A percentile compares a stretch with the other conserved stretches of the same genome.
phyloP scores from a whole-genome alignment of 2,113 vertebrate genomes.

The Himantopus leucocephalus region DNA sequence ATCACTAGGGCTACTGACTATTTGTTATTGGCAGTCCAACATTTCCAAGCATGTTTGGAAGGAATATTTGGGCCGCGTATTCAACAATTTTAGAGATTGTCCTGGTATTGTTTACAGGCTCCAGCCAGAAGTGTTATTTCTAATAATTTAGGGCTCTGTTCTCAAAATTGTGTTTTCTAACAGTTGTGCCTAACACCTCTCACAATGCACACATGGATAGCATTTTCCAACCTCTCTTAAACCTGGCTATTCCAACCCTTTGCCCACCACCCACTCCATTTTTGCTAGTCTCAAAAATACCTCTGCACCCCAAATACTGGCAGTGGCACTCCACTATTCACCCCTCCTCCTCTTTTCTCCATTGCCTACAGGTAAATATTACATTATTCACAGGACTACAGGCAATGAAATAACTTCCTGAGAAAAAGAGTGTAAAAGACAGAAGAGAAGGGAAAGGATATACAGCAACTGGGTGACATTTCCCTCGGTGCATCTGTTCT shows the following conservation, averaged over 20 bases:
- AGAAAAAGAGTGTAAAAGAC: neutral
- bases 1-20: neutral
- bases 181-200: neutral
- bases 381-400: neutral
- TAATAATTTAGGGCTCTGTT: neutral
- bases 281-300: neutral
- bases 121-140: neutral
- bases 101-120: neutral
- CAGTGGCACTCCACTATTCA: fast-evolving
- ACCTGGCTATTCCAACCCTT: neutral
- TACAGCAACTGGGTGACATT: neutral
- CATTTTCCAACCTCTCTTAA: neutral
- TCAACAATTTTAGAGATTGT: neutral
- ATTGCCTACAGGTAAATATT: neutral
- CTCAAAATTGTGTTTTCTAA: neutral
- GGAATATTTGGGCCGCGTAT: neutral
- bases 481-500: neutral
- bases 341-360: neutral
- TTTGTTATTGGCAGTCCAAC: neutral
- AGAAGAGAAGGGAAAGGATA: neutral
- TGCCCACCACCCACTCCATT: too few species aligned
- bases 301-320: neutral
- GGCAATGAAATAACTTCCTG: neutral
- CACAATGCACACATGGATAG: neutral
- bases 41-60: neutral